Evolutionary conservation across 2,113 vertebrate species (phyloP).

Genomic region (Alligator sinensis): DNA sequence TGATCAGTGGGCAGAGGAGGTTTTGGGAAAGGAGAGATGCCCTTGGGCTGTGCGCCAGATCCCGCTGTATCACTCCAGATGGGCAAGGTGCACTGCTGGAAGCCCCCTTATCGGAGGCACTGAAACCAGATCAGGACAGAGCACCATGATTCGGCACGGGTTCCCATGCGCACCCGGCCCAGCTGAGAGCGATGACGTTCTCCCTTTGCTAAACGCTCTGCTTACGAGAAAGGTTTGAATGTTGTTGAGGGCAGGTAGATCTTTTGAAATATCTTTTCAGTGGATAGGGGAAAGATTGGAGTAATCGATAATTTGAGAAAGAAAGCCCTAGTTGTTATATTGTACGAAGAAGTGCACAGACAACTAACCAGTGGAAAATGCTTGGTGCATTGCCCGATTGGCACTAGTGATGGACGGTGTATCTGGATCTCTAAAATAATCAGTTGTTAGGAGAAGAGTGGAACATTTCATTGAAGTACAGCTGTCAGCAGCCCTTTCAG

Average conservation of each 20-base stretch:
- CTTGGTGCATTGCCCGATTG: not conserved
- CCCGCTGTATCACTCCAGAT: not conserved
- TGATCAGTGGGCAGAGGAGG: not conserved
- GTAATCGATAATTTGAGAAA: not conserved
- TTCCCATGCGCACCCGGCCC: not conserved
- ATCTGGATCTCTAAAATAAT: not conserved
- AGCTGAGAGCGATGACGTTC: not conserved
- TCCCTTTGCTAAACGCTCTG: conserved; percentile 31
- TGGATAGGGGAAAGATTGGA: not conserved
- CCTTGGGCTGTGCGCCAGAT: not conserved
- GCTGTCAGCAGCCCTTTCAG: too few species aligned
- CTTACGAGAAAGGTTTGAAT: not conserved
- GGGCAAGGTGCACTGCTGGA: not conserved
- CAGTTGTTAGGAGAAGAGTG: not conserved
- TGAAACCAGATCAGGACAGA: not conserved
- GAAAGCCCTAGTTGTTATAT: not conserved
- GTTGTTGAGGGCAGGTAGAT: not conserved
- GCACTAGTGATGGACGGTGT: not conserved
- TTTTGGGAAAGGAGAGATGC: not conserved
- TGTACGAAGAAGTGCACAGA: not conserved
- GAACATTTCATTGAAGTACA: not conserved
- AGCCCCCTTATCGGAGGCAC: not conserved
- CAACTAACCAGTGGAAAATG: not conserved
- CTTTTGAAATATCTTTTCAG: too few species aligned
- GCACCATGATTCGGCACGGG: too few species aligned